These are phyloP conservation scores for Neomorphus geoffroyi DNA, from an alignment of 2,797 vertebrate species.

Conservation along the genomic window DNA sequence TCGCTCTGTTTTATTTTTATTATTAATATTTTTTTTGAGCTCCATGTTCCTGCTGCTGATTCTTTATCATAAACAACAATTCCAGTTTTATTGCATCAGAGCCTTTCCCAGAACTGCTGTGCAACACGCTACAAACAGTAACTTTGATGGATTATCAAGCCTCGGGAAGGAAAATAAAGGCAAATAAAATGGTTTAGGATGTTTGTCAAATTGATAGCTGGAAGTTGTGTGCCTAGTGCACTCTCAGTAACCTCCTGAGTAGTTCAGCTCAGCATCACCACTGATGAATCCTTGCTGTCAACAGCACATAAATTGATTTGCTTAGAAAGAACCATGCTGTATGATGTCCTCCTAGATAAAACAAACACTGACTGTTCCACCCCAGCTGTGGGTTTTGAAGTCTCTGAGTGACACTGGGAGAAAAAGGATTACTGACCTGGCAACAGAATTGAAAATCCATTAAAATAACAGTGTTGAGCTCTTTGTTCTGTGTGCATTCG, in stretches of 20 bases:
- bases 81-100: neutral
- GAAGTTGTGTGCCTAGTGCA: neutral
- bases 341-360: slow-evolving; percentile 9
- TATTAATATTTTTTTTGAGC: neutral
- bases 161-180: slow-evolving; percentile 29
- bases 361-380: slow-evolving; percentile 5
- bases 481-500: neutral
- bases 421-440: slow-evolving; percentile 29
- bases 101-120: neutral
- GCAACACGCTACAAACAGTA: neutral
- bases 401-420: neutral
- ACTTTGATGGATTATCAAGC: slow-evolving; percentile 10
- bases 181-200: slow-evolving; percentile 10
- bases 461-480: neutral
- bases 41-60: neutral
- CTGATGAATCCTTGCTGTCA: slow-evolving; percentile 19
- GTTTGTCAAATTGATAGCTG: neutral
- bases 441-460: slow-evolving; percentile 28
- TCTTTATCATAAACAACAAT: neutral
- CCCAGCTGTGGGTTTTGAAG: slow-evolving; percentile 6
- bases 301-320: slow-evolving; percentile 15
- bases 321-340: neutral
- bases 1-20: neutral
- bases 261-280: neutral
- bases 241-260: neutral